Base-by-base conservation (phyloP, 2,797 vertebrate species). In the Falco berigora region DNA sequence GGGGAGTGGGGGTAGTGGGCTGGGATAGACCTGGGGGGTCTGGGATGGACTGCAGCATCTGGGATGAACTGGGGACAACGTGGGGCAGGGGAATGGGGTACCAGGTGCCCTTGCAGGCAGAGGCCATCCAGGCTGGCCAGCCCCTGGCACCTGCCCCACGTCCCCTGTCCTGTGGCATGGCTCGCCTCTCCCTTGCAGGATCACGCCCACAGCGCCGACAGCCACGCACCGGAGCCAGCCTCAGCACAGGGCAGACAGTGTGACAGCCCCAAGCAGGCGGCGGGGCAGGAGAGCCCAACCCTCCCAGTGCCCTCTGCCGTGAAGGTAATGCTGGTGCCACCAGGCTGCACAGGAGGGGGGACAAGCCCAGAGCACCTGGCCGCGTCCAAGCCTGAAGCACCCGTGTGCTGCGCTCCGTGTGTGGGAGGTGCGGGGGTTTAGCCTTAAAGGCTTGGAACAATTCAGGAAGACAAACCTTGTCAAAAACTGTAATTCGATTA, bases 241-340 rank as follows among this genome's bases (percentile, higher is more conserved):
- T 46, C 92, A 5, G 97, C 97, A 23, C 96, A 98, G 52, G 94
- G 97, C 92, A 95, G 90, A 89, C 98, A 98, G 64, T 97, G 98
- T 10, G 98, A 99, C 85, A 96, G 97, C 6, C 98, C 98, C 88
- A 98, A 98, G 95, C 98, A 98, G 92, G 79, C 96, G 14, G 98
- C 94, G 4, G 97, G 97, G 34, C 98, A 98, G 83, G 88, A 98
- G 8, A 97, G 98, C 68, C 95, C 98, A 11, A 95, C 98, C 3
- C 96, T 98, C 14, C 95, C 98, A 0, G 94, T 98, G 79, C 98
- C 98, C 32, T 97, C 98, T 1, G 98, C 98, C 3, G 98, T 98
- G 63, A 99, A 99, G 99, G 99, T 99, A 98, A 71, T 15, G 8
- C 56, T 53, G 1, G 7, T 32, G 28, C 25, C 20, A 22, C 73